Evolutionary conservation across 2,113 vertebrate genomes (phyloP).

Genomic region (Vidua chalybeata): DNA sequence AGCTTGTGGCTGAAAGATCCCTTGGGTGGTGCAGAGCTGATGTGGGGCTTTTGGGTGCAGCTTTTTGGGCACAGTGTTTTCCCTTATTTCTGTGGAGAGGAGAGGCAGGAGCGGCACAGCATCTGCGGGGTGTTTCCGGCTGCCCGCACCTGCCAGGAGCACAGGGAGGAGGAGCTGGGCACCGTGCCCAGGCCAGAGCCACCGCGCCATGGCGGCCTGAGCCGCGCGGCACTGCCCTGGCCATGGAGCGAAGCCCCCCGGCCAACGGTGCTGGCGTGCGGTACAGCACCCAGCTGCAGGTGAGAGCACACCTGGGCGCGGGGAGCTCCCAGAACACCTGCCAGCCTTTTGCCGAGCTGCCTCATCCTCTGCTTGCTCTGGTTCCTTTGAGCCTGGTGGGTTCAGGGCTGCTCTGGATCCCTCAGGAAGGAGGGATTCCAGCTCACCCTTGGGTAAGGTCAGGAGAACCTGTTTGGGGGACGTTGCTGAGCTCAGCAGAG

Average conservation of each 20-base stretch:
- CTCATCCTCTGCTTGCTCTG: neutral
- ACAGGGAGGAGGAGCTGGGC: neutral
- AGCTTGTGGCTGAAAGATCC: neutral
- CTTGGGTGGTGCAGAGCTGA: neutral
- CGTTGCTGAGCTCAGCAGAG: accelerated
- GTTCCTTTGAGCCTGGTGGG: neutral
- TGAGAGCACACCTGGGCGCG: neutral
- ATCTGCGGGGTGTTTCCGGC: neutral
- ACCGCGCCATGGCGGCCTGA: constrained; percentile 1
- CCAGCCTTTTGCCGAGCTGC: neutral
- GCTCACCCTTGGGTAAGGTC: accelerated
- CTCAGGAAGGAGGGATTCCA: accelerated
- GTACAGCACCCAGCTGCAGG: constrained; percentile 43
- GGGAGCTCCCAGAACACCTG: accelerated
- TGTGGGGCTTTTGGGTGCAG: neutral
- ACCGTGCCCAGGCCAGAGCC: neutral
- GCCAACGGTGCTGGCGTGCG: neutral
- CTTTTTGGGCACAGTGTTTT: accelerated
- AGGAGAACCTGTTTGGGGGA: neutral
- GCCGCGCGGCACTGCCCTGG: neutral
- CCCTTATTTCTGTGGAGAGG: neutral
- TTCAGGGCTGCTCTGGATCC: neutral
- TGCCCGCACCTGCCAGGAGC: neutral
- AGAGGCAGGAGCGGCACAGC: neutral
- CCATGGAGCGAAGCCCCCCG: neutral